phyloP scores from a whole-genome alignment of 2,113 vertebrate species.

The Podarcis raffonei region DNA sequence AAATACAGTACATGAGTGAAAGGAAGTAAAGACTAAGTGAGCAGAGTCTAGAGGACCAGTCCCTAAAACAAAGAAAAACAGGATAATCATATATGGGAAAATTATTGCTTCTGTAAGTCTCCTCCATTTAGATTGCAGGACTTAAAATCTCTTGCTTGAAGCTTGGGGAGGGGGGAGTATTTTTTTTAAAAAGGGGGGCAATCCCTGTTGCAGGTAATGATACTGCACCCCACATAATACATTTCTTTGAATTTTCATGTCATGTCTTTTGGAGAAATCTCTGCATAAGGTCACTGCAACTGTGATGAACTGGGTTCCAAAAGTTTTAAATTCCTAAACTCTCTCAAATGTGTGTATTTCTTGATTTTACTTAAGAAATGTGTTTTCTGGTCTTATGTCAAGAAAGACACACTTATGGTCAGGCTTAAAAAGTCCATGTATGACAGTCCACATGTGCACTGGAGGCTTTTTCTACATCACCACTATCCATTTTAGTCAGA shows the following conservation, averaged over 20 bases:
- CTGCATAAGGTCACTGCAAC: too few species aligned
- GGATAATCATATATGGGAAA: too few species aligned
- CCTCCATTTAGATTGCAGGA: neutral
- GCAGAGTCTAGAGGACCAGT: too few species aligned
- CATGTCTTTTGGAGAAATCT: too few species aligned
- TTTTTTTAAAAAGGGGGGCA: neutral
- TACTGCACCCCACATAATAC: neutral
- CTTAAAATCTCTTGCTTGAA: neutral
- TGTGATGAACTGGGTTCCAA: too few species aligned
- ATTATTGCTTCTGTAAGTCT: neutral
- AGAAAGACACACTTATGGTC: neutral
- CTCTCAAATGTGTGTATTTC: too few species aligned
- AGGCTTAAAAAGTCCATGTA: neutral
- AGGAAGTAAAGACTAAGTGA: too few species aligned
- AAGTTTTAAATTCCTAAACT: too few species aligned
- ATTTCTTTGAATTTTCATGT: neutral
- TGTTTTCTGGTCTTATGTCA: neutral
- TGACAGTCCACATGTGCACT: neutral
- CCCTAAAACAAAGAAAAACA: too few species aligned
- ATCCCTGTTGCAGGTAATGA: neutral
- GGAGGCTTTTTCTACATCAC: neutral
- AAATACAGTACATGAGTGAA: too few species aligned
- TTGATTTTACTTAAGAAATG: too few species aligned
- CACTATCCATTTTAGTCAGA: neutral
- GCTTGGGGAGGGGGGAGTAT: neutral